Base-by-base conservation (phyloP, 2,888 invertebrate species). In the Lithosia quadra region DNA sequence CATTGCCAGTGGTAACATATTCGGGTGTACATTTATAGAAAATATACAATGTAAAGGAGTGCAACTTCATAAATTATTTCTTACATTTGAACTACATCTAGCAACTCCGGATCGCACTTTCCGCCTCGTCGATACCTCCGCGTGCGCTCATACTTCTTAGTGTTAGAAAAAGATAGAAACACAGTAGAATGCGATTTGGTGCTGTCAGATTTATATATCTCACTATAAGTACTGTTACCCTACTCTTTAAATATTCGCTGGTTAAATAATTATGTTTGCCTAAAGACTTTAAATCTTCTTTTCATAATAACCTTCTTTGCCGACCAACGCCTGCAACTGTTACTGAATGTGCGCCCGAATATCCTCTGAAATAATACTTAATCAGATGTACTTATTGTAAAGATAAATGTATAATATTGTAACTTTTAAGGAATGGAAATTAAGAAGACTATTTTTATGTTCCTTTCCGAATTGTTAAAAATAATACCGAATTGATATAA, bases 381-480 rank as follows among this genome's bases (percentile, higher is more conserved):
- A 66, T 36, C 57, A 10, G 9, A 13, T 33, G 43, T 67, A 67
- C 57, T 67, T 39, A 67, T 24, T 61, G 22, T 24, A 65, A 53
- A 21, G n/a, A 36, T 60, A 15, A 11, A 56, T 57, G 36, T 58
- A 56, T 43, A 60, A 53, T 60, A 53, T 60, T 24, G 58, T 65
- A 67, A n/a, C 11, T 8, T 15, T 18, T 55, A 39, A 22, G 36
- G 21, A 39, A 61, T 36, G 36, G 33, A 28, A 39, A 53, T 2
- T 11, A 13, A 34, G 22, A 61, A 15, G 24, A 49, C 60, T 61
- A 65, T 65, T 65, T 65, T 58, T 36, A 58, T 43, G 28, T 67
- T 68, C 58, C 43, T 70, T 66, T 63, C 33, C 28, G 59, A 64
- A 39, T 63, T 53, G 34, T 39, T 63, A 13, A 28, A 58, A 28